Percentiles rank a stretch among this genome's conserved stretches.
phyloP scores from a whole-genome alignment of 2,797 vertebrate species.

The Chanos chanos region DNA sequence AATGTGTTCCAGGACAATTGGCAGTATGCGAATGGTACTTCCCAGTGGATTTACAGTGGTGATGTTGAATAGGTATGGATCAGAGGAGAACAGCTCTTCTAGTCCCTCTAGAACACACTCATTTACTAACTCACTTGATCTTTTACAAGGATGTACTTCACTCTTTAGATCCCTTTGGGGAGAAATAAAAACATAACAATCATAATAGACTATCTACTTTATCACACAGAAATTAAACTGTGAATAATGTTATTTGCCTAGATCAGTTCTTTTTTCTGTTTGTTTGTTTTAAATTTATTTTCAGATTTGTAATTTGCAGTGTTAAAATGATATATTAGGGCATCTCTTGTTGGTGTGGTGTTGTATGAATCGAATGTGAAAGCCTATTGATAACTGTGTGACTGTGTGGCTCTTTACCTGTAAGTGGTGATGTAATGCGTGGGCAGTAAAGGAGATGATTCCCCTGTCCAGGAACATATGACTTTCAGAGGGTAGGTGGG shows the following conservation, averaged over 20 bases:
- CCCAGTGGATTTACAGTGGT: conserved; percentile 58
- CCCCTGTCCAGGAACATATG: conserved; percentile 65
- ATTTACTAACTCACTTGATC: conserved; percentile 42
- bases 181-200: background rate
- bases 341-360: too few species aligned
- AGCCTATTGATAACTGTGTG: background rate
- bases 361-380: too few species aligned
- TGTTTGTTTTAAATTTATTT: background rate
- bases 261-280: background rate
- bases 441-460: conserved; percentile 32
- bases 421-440: conserved; percentile 61
- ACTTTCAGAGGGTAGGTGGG: conserved; percentile 60
- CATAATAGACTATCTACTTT: background rate
- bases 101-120: conserved; percentile 58
- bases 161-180: conserved; percentile 1
- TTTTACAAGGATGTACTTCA: conserved; percentile 2
- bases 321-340: background rate
- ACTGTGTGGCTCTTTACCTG: conserved; percentile 50
- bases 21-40: conserved; percentile 53
- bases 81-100: conserved; percentile 59
- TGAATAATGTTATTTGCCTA: background rate
- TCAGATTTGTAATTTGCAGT: too few species aligned
- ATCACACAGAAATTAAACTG: background rate
- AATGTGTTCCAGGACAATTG: conserved; percentile 68
- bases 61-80: conserved; percentile 66